Evolutionary conservation across 2,113 vertebrate genomes (phyloP).

Genomic region (Uria aalge): DNA sequence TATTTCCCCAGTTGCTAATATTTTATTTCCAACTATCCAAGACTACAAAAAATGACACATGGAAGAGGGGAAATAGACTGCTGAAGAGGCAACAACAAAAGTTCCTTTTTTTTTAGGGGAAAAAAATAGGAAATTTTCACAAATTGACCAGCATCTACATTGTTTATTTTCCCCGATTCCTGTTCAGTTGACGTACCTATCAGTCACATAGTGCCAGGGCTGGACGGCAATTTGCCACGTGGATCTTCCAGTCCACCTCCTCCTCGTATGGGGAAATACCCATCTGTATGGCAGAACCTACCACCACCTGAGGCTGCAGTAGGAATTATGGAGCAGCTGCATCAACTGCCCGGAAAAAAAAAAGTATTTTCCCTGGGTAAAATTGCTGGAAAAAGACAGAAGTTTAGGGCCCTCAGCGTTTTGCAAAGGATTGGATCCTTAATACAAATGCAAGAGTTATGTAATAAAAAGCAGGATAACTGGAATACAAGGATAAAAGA

Average conservation of each 20-base stretch:
- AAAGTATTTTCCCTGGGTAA: background rate
- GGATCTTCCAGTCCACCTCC: background rate
- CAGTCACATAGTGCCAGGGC: background rate
- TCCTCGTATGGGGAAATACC: background rate
- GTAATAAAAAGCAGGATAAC: background rate
- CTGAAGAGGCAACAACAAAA: background rate
- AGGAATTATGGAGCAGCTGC: background rate
- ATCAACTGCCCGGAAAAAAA: background rate
- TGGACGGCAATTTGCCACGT: background rate
- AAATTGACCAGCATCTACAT: background rate
- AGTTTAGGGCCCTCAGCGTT: background rate
- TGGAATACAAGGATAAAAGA: background rate
- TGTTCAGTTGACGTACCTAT: background rate
- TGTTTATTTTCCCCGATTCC: background rate
- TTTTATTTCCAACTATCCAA: background rate
- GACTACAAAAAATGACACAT: background rate
- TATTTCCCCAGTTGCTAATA: background rate
- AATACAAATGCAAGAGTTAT: background rate
- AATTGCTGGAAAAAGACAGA: background rate
- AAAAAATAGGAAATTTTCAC: background rate
- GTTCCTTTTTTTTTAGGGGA: rapidly evolving
- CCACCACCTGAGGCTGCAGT: background rate
- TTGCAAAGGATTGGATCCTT: background rate
- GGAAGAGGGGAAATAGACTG: background rate
- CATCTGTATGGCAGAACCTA: background rate